Evolutionary conservation across 2,888 invertebrate species (phyloP).

Genomic region (Cheilosia variabilis): DNA sequence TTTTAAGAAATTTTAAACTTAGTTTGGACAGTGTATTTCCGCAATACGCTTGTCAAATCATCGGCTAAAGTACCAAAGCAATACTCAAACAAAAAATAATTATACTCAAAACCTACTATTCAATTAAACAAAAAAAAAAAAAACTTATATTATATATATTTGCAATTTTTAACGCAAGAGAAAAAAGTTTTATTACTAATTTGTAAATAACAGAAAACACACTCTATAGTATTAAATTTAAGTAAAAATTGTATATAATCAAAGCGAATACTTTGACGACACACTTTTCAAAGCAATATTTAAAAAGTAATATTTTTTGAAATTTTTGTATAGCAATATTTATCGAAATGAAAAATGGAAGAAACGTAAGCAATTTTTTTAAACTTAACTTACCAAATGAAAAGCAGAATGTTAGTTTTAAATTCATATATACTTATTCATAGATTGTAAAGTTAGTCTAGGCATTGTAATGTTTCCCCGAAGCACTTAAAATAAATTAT

Average conservation of each 20-base stretch:
- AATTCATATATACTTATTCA: slow-evolving; percentile 50
- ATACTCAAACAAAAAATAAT: slow-evolving; percentile 80
- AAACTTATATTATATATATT: slow-evolving; percentile 47
- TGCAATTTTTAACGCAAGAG: slow-evolving; percentile 60
- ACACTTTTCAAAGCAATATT: slow-evolving; percentile 73
- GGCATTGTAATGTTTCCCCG: slow-evolving; percentile 39
- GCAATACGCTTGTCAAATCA: slow-evolving; percentile 72
- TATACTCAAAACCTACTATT: slow-evolving; percentile 76
- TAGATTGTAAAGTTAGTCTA: slow-evolving; percentile 53
- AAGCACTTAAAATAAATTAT: slow-evolving; percentile 48
- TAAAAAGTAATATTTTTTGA: slow-evolving; percentile 77
- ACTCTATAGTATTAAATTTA: slow-evolving; percentile 34
- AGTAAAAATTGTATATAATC: slow-evolving; percentile 53
- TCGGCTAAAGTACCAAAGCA: slow-evolving; percentile 84
- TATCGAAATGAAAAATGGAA: slow-evolving; percentile 39
- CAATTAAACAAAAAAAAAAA: slow-evolving; percentile 71
- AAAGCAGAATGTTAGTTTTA: slow-evolving; percentile 29
- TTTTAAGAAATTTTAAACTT: slow-evolving; percentile 62
- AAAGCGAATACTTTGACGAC: slow-evolving; percentile 64
- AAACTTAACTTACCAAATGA: slow-evolving; percentile 21
- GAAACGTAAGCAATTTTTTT: slow-evolving; percentile 43
- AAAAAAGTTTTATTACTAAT: slow-evolving; percentile 39
- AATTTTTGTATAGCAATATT: slow-evolving; percentile 76
- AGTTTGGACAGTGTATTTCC: slow-evolving; percentile 53
- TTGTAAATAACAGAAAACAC: slow-evolving; percentile 58